phyloP scores from a whole-genome alignment of 2,797 vertebrate species.

The Chelonia mydas region DNA sequence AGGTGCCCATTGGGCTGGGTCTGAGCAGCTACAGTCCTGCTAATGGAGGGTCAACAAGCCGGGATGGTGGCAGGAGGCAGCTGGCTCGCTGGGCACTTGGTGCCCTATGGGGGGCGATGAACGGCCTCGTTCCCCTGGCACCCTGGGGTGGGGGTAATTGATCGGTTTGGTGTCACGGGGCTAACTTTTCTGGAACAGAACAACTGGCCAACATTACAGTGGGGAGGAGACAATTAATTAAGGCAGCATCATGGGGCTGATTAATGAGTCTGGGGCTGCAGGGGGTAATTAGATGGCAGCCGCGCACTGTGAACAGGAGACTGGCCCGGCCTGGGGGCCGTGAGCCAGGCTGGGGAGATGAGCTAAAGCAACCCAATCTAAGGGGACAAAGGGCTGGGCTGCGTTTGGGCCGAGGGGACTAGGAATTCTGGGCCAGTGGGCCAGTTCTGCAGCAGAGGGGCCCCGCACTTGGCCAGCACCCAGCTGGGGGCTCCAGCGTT shows the following conservation, averaged over 20 bases:
- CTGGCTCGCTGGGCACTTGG: too few species aligned
- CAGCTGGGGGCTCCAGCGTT: background rate
- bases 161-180: background rate
- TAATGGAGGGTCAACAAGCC: background rate
- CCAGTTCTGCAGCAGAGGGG: background rate
- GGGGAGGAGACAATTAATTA: background rate
- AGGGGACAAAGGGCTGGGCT: background rate
- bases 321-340: background rate
- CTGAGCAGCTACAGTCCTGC: background rate
- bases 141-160: background rate
- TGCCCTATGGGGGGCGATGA: background rate
- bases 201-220: background rate
- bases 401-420: background rate
- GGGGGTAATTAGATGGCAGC: background rate
- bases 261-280: background rate
- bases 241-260: too few species aligned
- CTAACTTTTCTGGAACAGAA: background rate
- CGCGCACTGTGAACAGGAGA: background rate
- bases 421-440: background rate
- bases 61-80: background rate
- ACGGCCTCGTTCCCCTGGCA: too few species aligned
- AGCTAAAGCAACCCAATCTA: background rate
- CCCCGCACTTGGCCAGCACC: fast-evolving
- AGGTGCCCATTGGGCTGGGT: background rate
- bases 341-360: background rate